Conservation (phyloP, 2,797 vertebrate species). For the Gallinago stenura region DNA sequence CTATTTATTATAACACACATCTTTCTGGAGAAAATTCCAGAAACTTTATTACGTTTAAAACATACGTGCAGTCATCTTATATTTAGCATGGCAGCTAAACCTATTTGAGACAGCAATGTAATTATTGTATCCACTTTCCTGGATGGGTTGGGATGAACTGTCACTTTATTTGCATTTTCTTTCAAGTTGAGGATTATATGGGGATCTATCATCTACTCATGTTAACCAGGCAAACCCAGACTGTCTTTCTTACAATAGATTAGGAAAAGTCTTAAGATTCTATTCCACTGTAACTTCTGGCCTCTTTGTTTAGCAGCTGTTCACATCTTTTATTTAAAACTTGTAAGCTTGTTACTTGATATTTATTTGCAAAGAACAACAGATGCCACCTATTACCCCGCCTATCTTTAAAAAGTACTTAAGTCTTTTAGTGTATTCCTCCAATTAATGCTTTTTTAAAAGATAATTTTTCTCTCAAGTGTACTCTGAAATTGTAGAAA, state of each 20-base stretch:
- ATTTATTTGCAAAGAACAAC: conserved; percentile 16
- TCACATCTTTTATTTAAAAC: neutral
- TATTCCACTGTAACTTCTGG: neutral
- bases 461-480: neutral
- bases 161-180: neutral
- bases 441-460: neutral
- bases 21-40: neutral
- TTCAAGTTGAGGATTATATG: neutral
- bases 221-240: neutral
- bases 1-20: fast-evolving
- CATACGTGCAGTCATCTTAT: fast-evolving
- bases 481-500: neutral
- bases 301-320: neutral
- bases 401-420: neutral
- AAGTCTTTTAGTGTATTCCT: neutral
- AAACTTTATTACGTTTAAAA: neutral
- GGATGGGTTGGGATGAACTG: neutral
- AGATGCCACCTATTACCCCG: neutral
- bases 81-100: neutral
- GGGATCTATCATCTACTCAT: neutral
- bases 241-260: neutral
- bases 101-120: neutral
- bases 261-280: neutral
- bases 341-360: neutral
- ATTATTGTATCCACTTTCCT: neutral